Evolutionary conservation across 1,140 invertebrate genomes (phyloP), one percentile per base, ranked within the genome.

Genomic region (Carcinoscorpius rotundicauda): DNA sequence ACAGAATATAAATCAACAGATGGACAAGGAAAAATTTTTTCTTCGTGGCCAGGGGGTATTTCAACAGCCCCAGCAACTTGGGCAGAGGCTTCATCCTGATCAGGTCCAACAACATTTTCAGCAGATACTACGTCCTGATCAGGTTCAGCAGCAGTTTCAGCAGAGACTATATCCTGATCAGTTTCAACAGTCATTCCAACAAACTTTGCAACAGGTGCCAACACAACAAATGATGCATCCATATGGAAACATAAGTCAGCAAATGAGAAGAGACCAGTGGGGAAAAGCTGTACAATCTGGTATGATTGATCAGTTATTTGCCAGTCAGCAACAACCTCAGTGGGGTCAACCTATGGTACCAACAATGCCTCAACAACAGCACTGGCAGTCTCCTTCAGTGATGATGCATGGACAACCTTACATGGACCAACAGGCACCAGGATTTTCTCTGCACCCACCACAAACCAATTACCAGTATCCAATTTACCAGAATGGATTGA

Each of bases 1-100:
- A 64, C 91, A 96, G 75, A 89, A 86, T 75, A 89, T 93, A 78
- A 88, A 87, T 62, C 86, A 88, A 69, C 83, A 84, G 50, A 79
- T 84, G 58, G 69, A 76, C 64, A 65, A 63, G 63, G 52, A 61
- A 66, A 8, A 49, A 8, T 64, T 64, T 49, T 68, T 65, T 29
- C 48, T 65, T n/a, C 66, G 65, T 60, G 63, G 65, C 50, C 71
- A 73, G 59, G 71, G 72, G 65, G 63, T 65, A 56, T 65, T 64
- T 49, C 78, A 80, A 52, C 74, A 76, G 67, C 78, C 76, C 48
- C 67, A 71, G 64, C 63, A 62, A 67, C 29, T 29, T 29, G 29
- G 29, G 29, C 29, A 29, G 29, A 29, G 56, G 52, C 68, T 29
- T 29, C 29, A 29, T 53, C 62, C 65, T 58, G 50, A 71, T 58